Evolutionary conservation across 1,140 invertebrate species (phyloP), one percentile per base, ranked within the genome.

Genomic region (Drosophila kohkoa): DNA sequence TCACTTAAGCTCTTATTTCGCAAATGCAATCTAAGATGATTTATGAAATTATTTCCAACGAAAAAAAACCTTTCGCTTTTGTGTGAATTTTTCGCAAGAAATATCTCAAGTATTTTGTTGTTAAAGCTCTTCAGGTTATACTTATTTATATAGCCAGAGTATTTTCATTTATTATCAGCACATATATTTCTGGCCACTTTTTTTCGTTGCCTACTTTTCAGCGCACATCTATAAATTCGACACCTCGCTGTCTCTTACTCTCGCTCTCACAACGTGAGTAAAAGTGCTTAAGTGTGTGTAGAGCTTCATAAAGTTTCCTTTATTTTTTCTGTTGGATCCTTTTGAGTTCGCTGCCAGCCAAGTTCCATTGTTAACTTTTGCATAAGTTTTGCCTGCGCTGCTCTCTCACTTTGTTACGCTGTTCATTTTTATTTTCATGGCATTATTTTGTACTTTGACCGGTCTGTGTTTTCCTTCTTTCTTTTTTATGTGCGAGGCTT

Each of bases 341-440:
- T 87, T 83, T 87, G 82, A 88, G 70, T 77, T 82, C 79, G 77
- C 70, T 88, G 66, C 62, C 75, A 65, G 68, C 20, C 54, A 13
- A 66, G 48, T 57, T 58, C 13, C 32, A 46, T 58, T 45, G 41
- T 60, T 60, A 83, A 80, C 78, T 85, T 85, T 85, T 48, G 48
- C 66, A 78, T 67, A 81, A 81, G 74, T 80, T 80, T 76, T 75
- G 62, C 63, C n/a, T 52, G 65, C 38, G 32, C 57, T 58, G 63
- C 38, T 45, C 57, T 71, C 64, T 46, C 72, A 30, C 58, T 75
- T 67, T 64, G 10, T 20, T 25, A 3, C 5, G 43, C 55, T 86
- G 82, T 79, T 79, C 75, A 81, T 69, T 85, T 86, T 86, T 75
- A 86, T 87, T 86, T 86, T 76, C 86, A 75, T 82, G 67, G 75